Base-by-base conservation (phyloP, 2,888 invertebrate genomes). In the Drosophila recens region DNA sequence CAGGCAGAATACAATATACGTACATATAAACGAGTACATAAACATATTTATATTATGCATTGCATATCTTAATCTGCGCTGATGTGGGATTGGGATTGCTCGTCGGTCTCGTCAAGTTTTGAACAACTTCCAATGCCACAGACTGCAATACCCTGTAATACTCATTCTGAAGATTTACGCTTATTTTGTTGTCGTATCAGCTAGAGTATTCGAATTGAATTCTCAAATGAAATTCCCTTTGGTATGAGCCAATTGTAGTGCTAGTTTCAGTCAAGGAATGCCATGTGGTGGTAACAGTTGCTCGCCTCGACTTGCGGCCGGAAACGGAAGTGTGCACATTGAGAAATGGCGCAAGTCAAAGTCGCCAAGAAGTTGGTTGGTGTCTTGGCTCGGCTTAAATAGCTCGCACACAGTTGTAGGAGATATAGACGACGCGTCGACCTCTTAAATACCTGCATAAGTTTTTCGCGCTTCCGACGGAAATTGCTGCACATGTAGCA, bases 361-460 rank as follows among this genome's bases (percentile, higher is more conserved):
- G 74, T 53, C 65, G 68, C 64, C 63, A 48, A 64, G 64, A 49
- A 49, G 48, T 58, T 38, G 56, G 10, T 10, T 20, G 51, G 49
- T 46, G 61, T 49, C 46, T 66, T 40, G 56, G 42, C n/a, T 9
- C 42, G 57, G 36, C 45, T 73, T 48, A 57, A 68, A 66, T 57
- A 70, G 63, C 45, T 59, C 27, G 30, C 11, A 45, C 42, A 34
- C 27, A 45, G 23, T 40, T 13, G 63, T 17, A 20, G 38, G 30
- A 45, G 52, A 48, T 58, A 46, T 38, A 40, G 23, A 40, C 30
- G 42, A 23, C 51, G 40, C 57, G 53, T 34, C 63, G 58, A 70
- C 85, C 75, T 89, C 78, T 87, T 87, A 84, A 89, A 89, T 89
- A 84, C 89, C 89, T 82, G 85, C 59, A 59, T 72, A 84, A 87